Evolutionary conservation across 2,888 invertebrate genomes (phyloP), one percentile per base, ranked within the genome.

Genomic region (Laothoe populi): DNA sequence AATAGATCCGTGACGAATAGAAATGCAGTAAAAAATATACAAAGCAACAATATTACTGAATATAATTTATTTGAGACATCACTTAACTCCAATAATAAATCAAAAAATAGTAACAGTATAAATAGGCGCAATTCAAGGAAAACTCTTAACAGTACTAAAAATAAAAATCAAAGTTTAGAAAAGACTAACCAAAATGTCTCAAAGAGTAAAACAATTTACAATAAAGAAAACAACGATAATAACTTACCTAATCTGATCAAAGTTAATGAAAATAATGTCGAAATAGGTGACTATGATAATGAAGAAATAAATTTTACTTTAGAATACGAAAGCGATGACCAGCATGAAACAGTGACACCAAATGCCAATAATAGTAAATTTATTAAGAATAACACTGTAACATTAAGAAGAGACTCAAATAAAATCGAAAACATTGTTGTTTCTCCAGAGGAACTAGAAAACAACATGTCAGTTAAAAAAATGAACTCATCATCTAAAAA

Each of bases 221-320:
- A 13, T 13, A 24, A 40, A 1, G 40, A 21, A 24, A 13, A 40
- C 11, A 23, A 24, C 38, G 16, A 35, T 19, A 16, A 35, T 35
- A 53, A 49, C n/a, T 16, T 23, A 48, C 8, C 13, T 24, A 40
- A 26, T 48, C 10, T 23, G 13, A 16, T 16, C 24, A 40, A 16
- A 11, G 13, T 2, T 19, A 42, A 45, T 46, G 21, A 59, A 23
- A 46, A 45, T n/a, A 26, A 44, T n/a, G 26, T 13, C 53, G 42
- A 60, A 16, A 58, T n/a, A 1, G 58, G 60, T 60, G 59, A 57
- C 48, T 60, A 59, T 49, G 63, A 64, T 8, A 48, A 63, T 44
- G 62, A 64, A 40, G 70, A 68, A n/a, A 26, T 64, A 48, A 66
- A 69, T 59, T 68, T 70, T 38, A 65, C 62, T 59, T 57, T 69